Conservation (phyloP, 2,888 invertebrate genomes). For the Horisme vitalbata region DNA sequence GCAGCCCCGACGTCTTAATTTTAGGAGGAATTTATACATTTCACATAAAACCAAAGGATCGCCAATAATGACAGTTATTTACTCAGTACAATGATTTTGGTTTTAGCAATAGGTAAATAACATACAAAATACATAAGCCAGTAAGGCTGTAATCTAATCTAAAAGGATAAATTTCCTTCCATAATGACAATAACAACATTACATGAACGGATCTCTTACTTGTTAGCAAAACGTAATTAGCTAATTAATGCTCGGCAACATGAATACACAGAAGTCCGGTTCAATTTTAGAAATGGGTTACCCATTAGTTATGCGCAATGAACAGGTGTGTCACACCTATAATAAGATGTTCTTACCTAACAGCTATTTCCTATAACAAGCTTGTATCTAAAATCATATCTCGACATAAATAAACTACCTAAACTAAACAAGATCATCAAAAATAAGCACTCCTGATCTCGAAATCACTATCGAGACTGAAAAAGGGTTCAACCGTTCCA, state of each 20-base stretch:
- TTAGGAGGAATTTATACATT: constrained; percentile 20
- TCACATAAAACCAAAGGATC: constrained; percentile 3
- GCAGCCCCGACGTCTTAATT: constrained; percentile 43
- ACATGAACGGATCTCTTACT: constrained; percentile 13
- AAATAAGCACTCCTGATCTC: constrained; percentile 29
- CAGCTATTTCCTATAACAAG: too few relatives aligned
- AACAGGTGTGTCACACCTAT: constrained; percentile 44
- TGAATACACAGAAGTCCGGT: constrained; percentile 16
- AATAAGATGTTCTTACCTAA: constrained; percentile 31
- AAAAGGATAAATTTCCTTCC: constrained; percentile 2
- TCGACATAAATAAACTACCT: too few relatives aligned
- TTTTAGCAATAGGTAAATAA: not conserved
- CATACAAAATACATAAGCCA: not conserved
- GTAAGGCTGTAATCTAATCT: not conserved
- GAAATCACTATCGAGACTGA: constrained; percentile 36
- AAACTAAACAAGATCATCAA: constrained; percentile 12
- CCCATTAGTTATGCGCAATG: constrained; percentile 31
- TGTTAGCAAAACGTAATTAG: constrained; percentile 32
- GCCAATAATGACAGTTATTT: constrained; percentile 1
- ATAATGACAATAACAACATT: constrained; percentile 14
- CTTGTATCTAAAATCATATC: too few relatives aligned
- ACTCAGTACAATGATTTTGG: not conserved
- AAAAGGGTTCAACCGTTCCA: constrained; percentile 39
- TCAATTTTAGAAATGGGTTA: constrained; percentile 41
- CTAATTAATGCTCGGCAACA: constrained; percentile 31